phyloP scores from a whole-genome alignment of 2,113 vertebrate species.

The Nothoprocta pentlandii region DNA sequence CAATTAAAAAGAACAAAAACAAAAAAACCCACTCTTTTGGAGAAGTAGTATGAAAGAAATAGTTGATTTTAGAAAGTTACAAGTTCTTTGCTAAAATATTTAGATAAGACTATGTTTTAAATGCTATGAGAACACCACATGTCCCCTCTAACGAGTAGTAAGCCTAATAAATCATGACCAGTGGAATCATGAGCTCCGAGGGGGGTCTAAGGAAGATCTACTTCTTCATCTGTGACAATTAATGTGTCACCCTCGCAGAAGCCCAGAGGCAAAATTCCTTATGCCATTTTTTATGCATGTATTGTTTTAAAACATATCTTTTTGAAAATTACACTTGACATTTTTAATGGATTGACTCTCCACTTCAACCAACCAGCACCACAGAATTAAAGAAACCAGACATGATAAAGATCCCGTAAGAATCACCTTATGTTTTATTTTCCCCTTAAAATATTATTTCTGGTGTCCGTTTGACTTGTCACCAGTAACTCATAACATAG shows the following conservation, averaged over 20 bases:
- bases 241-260: slow-evolving; percentile 40
- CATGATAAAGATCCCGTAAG: background rate
- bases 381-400: background rate
- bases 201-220: slow-evolving; percentile 49
- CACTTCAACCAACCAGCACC: slow-evolving; percentile 21
- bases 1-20: background rate
- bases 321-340: slow-evolving; percentile 58
- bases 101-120: background rate
- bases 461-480: background rate
- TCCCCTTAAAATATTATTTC: background rate
- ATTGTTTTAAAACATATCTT: slow-evolving; percentile 60
- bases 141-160: slow-evolving; percentile 28
- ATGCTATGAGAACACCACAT: background rate
- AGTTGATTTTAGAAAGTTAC: background rate
- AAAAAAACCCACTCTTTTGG: background rate
- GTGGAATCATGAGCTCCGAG: slow-evolving; percentile 38
- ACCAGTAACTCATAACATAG: background rate
- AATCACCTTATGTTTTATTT: background rate
- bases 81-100: background rate
- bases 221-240: slow-evolving; percentile 66
- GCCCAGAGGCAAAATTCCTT: slow-evolving; percentile 61
- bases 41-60: background rate
- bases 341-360: slow-evolving; percentile 51
- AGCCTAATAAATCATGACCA: slow-evolving; percentile 56
- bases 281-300: slow-evolving; percentile 62